Percentiles rank a stretch among this genome's conserved stretches.
Conservation (phyloP, 2,888 invertebrate species). For the Standfussiana lucernea region DNA sequence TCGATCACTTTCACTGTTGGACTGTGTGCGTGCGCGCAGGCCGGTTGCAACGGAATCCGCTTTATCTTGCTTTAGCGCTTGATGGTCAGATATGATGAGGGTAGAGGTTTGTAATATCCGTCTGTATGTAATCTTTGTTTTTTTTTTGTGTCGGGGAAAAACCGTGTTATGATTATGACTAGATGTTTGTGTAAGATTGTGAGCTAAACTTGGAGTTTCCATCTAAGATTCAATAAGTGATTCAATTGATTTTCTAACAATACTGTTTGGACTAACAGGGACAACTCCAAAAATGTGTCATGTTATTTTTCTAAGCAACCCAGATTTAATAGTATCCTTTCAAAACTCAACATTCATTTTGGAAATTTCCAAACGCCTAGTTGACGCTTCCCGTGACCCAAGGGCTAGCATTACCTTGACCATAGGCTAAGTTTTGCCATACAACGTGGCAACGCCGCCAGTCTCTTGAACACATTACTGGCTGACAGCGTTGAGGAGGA, state of each 20-base stretch:
- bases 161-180: background rate
- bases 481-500: no score
- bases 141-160: background rate
- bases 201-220: background rate
- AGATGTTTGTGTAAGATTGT: background rate
- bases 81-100: conserved; percentile 27
- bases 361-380: no score
- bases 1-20: conserved; percentile 71
- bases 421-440: no score
- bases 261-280: background rate
- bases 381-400: no score
- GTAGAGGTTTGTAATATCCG: conserved; percentile 44
- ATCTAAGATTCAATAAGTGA: background rate
- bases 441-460: no score
- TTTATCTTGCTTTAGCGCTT: conserved; percentile 32
- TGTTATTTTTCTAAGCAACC: background rate
- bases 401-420: no score
- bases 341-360: no score
- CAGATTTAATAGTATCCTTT: background rate
- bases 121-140: conserved; percentile 12
- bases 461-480: no score
- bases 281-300: background rate
- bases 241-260: background rate
- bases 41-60: conserved; percentile 61
- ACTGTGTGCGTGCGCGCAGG: conserved; percentile 44